Evolutionary conservation across 2,888 invertebrate species (phyloP).

Genomic region (Drosophila niveifrons): DNA sequence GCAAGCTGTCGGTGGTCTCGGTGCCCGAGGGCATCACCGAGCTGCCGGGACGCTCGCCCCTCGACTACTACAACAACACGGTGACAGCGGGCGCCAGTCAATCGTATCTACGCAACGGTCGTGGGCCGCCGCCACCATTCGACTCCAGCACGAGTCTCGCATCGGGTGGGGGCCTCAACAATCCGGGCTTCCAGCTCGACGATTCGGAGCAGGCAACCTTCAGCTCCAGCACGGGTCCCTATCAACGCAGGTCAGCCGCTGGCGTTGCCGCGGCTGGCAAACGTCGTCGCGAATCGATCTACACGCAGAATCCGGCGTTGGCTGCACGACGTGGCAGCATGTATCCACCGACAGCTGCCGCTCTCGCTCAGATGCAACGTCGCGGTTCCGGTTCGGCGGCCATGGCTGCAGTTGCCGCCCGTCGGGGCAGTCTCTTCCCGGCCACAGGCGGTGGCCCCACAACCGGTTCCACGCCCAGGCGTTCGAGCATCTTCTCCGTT

Average conservation of each 20-base stretch:
- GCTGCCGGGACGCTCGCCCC: slow-evolving; percentile 44
- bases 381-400: slow-evolving; percentile 73
- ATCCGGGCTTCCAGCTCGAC: slow-evolving; percentile 64
- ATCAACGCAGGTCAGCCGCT: slow-evolving; percentile 67
- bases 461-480: slow-evolving; percentile 55
- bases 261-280: slow-evolving; percentile 48
- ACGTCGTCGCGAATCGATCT: slow-evolving; percentile 82
- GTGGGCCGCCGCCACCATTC: slow-evolving; percentile 55
- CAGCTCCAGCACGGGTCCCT: slow-evolving; percentile 59
- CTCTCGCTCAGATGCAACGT: slow-evolving; percentile 71
- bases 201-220: slow-evolving; percentile 61
- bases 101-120: slow-evolving; percentile 71
- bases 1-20: slow-evolving; percentile 82
- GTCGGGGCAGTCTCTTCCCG: slow-evolving; percentile 82
- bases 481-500: slow-evolving; percentile 83
- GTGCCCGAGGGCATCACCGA: slow-evolving; percentile 79
- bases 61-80: slow-evolving; percentile 81
- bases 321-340: slow-evolving; percentile 80
- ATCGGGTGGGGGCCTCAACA: slow-evolving; percentile 55
- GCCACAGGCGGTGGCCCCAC: slow-evolving; percentile 19
- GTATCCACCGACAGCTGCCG: slow-evolving; percentile 71
- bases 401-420: slow-evolving; percentile 65
- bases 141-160: slow-evolving; percentile 57
- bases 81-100: slow-evolving; percentile 74
- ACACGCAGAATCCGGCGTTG: slow-evolving; percentile 81